Percentiles rank a stretch among this genome's conserved stretches.
These are phyloP conservation scores for Hypothenemus hampei DNA, from an alignment of 1,140 invertebrate species.

Conservation along the genomic window DNA sequence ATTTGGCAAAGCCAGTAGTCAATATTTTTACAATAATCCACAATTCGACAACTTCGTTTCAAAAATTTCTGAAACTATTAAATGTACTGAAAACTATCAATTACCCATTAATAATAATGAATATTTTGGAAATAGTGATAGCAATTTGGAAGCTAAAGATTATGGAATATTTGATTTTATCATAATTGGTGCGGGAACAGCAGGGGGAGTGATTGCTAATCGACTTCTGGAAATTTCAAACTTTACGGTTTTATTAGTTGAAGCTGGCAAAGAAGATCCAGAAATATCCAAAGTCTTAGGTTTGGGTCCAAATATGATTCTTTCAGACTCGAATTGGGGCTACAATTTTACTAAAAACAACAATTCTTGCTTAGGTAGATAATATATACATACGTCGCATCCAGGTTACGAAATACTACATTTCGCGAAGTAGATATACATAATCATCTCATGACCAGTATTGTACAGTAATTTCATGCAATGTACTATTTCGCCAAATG, in stretches of 20 bases:
- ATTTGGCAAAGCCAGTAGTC: too few relatives aligned
- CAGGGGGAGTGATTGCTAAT: constrained; percentile 56
- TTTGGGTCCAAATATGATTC: constrained; percentile 35
- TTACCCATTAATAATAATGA: neutral
- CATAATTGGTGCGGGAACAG: constrained; percentile 44
- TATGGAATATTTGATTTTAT: constrained; percentile 36
- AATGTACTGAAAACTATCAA: too few relatives aligned
- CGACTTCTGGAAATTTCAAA: constrained; percentile 63
- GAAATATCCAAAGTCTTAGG: constrained; percentile 11
- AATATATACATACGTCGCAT: too few relatives aligned
- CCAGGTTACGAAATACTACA: too few relatives aligned
- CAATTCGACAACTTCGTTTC: too few relatives aligned
- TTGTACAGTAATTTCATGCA: too few relatives aligned
- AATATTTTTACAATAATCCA: too few relatives aligned
- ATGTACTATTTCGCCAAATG: too few relatives aligned
- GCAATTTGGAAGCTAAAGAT: constrained; percentile 11
- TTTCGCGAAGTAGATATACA: too few relatives aligned
- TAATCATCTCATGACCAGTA: too few relatives aligned
- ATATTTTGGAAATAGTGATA: neutral
- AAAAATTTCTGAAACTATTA: too few relatives aligned
- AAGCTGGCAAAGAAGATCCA: constrained; percentile 51
- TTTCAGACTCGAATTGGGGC: constrained; percentile 58
- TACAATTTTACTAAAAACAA: constrained; percentile 67
- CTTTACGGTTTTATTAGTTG: constrained; percentile 66
- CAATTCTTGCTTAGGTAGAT: constrained; percentile 55